A percentile compares a stretch with the other conserved stretches of the same genome.
Evolutionary conservation across 2,888 invertebrate genomes (phyloP).

Genomic region (Drosophila pseudotalamancana): DNA sequence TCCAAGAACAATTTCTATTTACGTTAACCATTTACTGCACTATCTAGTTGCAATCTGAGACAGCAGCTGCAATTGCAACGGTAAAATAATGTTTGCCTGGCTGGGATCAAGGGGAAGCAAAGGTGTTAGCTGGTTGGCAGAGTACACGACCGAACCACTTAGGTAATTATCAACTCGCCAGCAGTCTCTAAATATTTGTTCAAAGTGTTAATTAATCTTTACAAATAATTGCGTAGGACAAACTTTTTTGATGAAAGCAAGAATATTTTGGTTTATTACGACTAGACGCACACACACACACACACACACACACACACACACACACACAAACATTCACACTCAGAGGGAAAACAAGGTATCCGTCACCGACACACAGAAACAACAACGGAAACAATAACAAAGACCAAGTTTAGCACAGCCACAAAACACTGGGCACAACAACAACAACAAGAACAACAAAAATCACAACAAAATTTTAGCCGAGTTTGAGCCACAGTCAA

Average conservation of each 20-base stretch:
- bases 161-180: constrained; percentile 66
- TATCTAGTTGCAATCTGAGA: constrained; percentile 2
- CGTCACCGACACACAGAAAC: constrained; percentile 38
- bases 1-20: not conserved
- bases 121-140: constrained; percentile 10
- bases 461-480: constrained; percentile 26
- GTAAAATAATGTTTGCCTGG: not conserved
- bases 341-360: constrained; percentile 32
- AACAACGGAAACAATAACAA: constrained; percentile 14
- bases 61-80: not conserved
- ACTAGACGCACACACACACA: constrained; percentile 30
- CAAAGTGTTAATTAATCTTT: constrained; percentile 78
- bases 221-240: constrained; percentile 73
- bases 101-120: not conserved
- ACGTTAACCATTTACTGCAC: not conserved
- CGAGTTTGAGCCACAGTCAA: constrained; percentile 42
- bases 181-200: constrained; percentile 73
- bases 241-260: constrained; percentile 77
- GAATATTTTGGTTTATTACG: constrained; percentile 75
- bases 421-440: constrained; percentile 49
- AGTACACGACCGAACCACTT: constrained; percentile 31
- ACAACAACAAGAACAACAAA: constrained; percentile 18
- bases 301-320: not conserved
- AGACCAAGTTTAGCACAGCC: constrained; percentile 37
- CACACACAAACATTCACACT: not conserved